Evolutionary conservation across 2,888 invertebrate genomes (phyloP).

Genomic region (Leucophenga montana): DNA sequence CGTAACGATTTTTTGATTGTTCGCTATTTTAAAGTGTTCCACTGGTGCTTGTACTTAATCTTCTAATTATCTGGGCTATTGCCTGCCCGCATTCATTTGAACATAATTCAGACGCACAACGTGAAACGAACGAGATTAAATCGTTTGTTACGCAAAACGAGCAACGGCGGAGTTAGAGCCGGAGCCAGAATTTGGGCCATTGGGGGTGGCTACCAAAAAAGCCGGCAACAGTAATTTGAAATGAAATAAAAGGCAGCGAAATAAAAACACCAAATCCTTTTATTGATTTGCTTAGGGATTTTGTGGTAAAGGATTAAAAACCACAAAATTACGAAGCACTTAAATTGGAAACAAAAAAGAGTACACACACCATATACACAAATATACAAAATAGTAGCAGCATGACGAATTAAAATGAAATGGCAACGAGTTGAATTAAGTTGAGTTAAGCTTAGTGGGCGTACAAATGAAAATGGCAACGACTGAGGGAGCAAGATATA

Average conservation of each 20-base stretch:
- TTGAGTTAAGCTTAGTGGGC: too few relatives aligned
- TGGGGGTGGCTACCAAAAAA: too few relatives aligned
- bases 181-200: too few relatives aligned
- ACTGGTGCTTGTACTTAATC: background rate
- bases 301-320: conserved; percentile 51
- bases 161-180: background rate
- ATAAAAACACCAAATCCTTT: conserved; percentile 50
- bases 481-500: too few relatives aligned
- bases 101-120: conserved; percentile 56
- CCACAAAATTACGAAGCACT: conserved; percentile 61
- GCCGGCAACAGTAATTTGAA: conserved; percentile 21
- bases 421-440: background rate
- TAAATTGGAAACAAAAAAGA: conserved; percentile 33
- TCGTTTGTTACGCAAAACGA: conserved; percentile 39
- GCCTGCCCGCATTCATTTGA: conserved; percentile 47
- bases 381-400: conserved; percentile 26
- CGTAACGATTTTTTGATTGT: too few relatives aligned
- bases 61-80: conserved; percentile 18
- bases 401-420: conserved; percentile 15
- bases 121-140: conserved; percentile 49
- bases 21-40: too few relatives aligned
- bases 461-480: too few relatives aligned
- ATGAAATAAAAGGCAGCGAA: background rate
- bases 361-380: background rate
- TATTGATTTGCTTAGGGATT: conserved; percentile 51